Evolutionary conservation across 2,888 invertebrate genomes (phyloP), one percentile per base, ranked within the genome.

Genomic region (Hoplodrina blanda): DNA sequence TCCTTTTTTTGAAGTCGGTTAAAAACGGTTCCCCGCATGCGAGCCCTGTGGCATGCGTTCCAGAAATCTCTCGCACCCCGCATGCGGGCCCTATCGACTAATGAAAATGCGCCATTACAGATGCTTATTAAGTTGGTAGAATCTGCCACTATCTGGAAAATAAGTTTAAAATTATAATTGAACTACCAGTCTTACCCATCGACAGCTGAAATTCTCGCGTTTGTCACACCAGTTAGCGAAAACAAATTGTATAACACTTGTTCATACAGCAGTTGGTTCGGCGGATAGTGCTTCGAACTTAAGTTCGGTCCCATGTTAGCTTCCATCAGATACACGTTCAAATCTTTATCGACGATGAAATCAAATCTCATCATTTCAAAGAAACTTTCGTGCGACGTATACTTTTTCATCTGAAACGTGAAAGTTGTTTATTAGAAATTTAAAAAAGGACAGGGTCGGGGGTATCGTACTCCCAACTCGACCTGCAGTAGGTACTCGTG

Each of bases 231-330:
- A 10, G 98, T 97, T 50, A 99, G 90, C 33, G 97, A 97, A 65
- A 99, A 96, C 41, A 98, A 89, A 92, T 98, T 98, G 91, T 98
- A 99, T 15, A 99, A 87, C 0, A 99, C 98, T 95, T 99, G 99
- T 87, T 99, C 98, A 88, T 99, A 99, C 0, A 99, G 93, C 41
- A 98, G 91, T 76, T 97, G 97, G 92, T 99, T 99, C 0, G 97
- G 98, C n/a, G 98, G 97, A 91, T 98, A 99, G 93, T 99, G 99
- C 0, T 98, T 98, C 0, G 99, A 99, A 0, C 99, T 99, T 70
- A 99, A 96, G 96, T 99, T 99, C 0, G 99, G 99, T 17, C 99
- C 99, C 99, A 99, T 99, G 89, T 99, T 99, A 0, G 99, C 99
- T 95, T 99, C 99, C 97, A 99, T 97, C 8, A 99, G 95, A 87